A percentile compares a stretch with the other conserved stretches of the same genome.
Evolutionary conservation across 1,140 invertebrate genomes (phyloP).

Genomic region (Ephestia elutella): DNA sequence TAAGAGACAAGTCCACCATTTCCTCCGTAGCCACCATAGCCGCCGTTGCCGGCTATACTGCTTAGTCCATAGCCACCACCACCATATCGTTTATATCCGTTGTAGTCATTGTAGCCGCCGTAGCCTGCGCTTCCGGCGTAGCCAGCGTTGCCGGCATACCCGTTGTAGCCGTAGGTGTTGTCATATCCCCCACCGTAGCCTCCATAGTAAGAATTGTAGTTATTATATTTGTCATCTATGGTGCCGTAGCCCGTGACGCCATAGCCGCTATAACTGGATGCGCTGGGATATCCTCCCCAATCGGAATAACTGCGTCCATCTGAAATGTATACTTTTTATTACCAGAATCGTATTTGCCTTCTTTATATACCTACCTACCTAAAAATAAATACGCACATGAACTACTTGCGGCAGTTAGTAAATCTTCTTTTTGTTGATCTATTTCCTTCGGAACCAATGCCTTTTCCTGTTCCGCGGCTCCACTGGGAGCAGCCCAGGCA

Average conservation of each 20-base stretch:
- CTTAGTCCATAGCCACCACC: slow-evolving; percentile 13
- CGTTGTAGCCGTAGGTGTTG: slow-evolving; percentile 19
- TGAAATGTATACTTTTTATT: slow-evolving; percentile 23
- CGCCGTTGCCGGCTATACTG: slow-evolving; percentile 33
- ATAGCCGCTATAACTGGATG: slow-evolving; percentile 26
- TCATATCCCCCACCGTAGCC: slow-evolving; percentile 25
- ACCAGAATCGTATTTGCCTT: too few species aligned
- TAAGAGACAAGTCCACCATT: slow-evolving; percentile 59
- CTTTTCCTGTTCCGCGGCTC: slow-evolving; percentile 11
- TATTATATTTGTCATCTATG: slow-evolving; percentile 32
- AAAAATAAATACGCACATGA: slow-evolving; percentile 5
- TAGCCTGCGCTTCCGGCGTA: slow-evolving; percentile 20
- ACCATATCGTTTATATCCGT: background rate
- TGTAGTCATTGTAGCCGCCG: slow-evolving; percentile 16
- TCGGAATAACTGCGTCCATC: slow-evolving; percentile 43
- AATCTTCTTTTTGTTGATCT: slow-evolving; percentile 24
- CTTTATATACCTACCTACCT: too few species aligned
- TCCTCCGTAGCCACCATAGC: slow-evolving; percentile 57
- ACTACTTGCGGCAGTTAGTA: slow-evolving; percentile 39
- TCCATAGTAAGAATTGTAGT: slow-evolving; percentile 21
- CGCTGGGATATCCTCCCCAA: slow-evolving; percentile 36
- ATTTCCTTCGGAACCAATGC: slow-evolving; percentile 5
- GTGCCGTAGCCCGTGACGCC: slow-evolving; percentile 44
- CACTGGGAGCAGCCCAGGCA: slow-evolving; percentile 17
- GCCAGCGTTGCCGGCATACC: slow-evolving; percentile 21